These are phyloP conservation scores for Drosophila paramelanica DNA, from an alignment of 2,888 invertebrate genomes.

Conservation along the genomic window DNA sequence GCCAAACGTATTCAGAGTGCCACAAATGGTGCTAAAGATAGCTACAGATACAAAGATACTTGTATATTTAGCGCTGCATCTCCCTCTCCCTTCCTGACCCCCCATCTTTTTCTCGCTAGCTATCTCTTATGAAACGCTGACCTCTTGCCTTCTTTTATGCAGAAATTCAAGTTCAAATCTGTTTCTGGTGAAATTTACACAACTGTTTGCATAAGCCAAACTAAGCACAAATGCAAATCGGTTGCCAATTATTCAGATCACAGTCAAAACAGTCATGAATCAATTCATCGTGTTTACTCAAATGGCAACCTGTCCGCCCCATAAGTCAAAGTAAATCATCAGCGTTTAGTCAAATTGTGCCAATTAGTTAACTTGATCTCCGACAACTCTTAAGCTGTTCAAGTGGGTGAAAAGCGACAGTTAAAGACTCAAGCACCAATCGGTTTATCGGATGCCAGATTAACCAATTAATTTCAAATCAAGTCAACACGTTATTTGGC, in stretches of 20 bases:
- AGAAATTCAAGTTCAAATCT: conserved; percentile 50
- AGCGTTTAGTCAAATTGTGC: conserved; percentile 38
- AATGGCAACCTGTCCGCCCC: conserved; percentile 38
- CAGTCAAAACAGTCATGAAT: conserved; percentile 19
- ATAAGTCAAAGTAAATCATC: conserved; percentile 34
- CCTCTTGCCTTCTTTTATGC: background rate
- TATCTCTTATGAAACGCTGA: conserved; percentile 37
- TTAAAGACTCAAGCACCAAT: conserved; percentile 9
- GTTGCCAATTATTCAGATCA: conserved; percentile 37
- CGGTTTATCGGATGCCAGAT: conserved; percentile 13
- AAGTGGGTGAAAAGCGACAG: conserved; percentile 30
- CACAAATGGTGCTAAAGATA: conserved; percentile 44
- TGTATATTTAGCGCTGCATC: background rate
- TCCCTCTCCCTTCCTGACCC: too few relatives aligned
- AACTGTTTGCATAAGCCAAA: conserved; percentile 67
- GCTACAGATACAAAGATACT: conserved; percentile 4
- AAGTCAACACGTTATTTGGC: conserved; percentile 12
- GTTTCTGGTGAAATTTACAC: conserved; percentile 44
- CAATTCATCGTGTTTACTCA: conserved; percentile 15
- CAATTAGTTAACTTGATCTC: conserved; percentile 29
- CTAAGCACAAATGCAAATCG: conserved; percentile 11
- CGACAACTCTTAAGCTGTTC: conserved; percentile 12
- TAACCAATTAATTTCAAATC: conserved; percentile 44
- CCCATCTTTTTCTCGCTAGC: background rate
- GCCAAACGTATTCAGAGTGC: conserved; percentile 37